Evolutionary conservation across 1,140 invertebrate species (phyloP), one percentile per base, ranked within the genome.

Genomic region (Condylostylus longicornis): DNA sequence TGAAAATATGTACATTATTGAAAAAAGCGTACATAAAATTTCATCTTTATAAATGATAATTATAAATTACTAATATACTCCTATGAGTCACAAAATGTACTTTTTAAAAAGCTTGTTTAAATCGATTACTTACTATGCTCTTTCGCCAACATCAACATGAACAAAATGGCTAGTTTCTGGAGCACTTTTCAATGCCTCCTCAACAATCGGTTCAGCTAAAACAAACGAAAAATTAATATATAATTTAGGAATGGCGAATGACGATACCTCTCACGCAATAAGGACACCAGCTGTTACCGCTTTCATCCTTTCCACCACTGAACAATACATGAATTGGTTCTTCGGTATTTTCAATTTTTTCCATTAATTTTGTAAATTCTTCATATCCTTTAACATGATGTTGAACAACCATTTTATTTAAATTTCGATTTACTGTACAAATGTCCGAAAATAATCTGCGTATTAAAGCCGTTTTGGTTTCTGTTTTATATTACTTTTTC

Each of bases 131-230:
- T 48, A 61, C 58, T 47, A 60, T 9, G 50, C 25, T 37, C 73
- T 61, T 45, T 79, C 71, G 14, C 78, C 79, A 42, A 82, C 79
- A 62, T 77, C 70, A 2, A 79, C 76, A 55, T 70, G 67, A 25
- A 74, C 63, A 61, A 78, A 77, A 48, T 71, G 64, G 1, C 67
- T 62, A 35, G 68, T 58, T 29, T 68, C 67, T 12, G 73, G 55
- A 12, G 68, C 56, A 41, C 64, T 60, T 47, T 63, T 58, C 6
- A 82, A 44, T 39, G 62, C 73, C 45, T 70, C 57, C 49, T 76
- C 69, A 33, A 81, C 69, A 37, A 75, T 62, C 37, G 78, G 72
- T 48, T 67, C 63, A 13, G 71, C 72, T 74, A 41, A 31, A 64
- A 63, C 43, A 22, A 25, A 17, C 8, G 8, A 12, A 7, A 7